Evolutionary conservation across 1,140 invertebrate genomes (phyloP).

Genomic region (Diabrotica undecimpunctata): DNA sequence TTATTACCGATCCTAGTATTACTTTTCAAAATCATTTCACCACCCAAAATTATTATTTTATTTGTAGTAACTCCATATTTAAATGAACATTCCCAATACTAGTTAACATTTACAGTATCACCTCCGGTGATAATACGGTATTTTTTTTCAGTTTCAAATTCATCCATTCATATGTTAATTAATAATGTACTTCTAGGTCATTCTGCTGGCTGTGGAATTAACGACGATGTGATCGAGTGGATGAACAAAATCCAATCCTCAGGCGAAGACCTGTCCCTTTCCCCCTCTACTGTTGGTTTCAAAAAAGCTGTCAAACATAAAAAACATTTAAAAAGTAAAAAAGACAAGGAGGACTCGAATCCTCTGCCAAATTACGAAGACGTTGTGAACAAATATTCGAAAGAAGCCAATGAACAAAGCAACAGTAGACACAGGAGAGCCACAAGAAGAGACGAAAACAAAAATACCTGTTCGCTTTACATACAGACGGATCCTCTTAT

Average conservation of each 20-base stretch:
- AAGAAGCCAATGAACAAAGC: slow-evolving; percentile 59
- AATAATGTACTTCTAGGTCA: slow-evolving; percentile 50
- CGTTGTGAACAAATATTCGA: slow-evolving; percentile 60
- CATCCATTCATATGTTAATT: no score
- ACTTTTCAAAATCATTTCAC: no score
- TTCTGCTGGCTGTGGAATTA: slow-evolving; percentile 81
- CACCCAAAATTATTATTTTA: no score
- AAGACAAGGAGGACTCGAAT: slow-evolving; percentile 21
- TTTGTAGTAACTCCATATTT: no score
- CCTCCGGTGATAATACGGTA: no score
- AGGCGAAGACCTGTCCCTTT: slow-evolving; percentile 59
- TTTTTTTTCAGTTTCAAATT: no score
- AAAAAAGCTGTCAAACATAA: slow-evolving; percentile 22
- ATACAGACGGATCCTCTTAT: slow-evolving; percentile 97
- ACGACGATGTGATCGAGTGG: slow-evolving; percentile 81
- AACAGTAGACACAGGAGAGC: slow-evolving; percentile 46
- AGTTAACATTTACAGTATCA: no score
- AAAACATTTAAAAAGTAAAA: background rate
- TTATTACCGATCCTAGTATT: no score
- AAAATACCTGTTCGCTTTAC: slow-evolving; percentile 89
- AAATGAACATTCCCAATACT: no score
- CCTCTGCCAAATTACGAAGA: slow-evolving; percentile 39
- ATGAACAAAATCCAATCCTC: slow-evolving; percentile 91
- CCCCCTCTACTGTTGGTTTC: slow-evolving; percentile 25
- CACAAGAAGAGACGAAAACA: slow-evolving; percentile 58